Evolutionary conservation across 2,113 vertebrate genomes (phyloP).

Genomic region (Pangasianodon gigas): DNA sequence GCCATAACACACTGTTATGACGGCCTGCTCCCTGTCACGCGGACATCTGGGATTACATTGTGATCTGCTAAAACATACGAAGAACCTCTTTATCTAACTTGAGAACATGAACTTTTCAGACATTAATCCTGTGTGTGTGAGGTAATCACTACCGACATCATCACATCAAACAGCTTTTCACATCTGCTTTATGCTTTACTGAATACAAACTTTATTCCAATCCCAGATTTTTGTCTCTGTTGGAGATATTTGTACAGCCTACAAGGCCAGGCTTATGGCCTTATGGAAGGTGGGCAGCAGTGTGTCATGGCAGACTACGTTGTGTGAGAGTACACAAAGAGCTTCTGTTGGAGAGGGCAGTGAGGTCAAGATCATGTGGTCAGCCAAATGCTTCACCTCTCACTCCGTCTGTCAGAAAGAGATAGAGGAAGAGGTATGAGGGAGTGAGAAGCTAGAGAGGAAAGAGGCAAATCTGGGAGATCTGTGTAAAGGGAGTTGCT

Average conservation of each 20-base stretch:
- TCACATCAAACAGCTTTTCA: neutral
- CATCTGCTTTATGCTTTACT: neutral
- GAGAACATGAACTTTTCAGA: neutral
- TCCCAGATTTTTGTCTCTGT: neutral
- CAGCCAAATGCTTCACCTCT: neutral
- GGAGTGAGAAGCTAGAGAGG: neutral
- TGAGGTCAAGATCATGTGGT: conserved; percentile 53
- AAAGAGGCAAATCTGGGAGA: neutral
- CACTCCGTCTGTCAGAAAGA: neutral
- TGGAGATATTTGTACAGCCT: conserved; percentile 19
- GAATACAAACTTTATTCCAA: conserved; percentile 1
- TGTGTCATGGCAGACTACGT: conserved; percentile 13
- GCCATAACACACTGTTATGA: conserved; percentile 1
- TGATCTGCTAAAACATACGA: neutral
- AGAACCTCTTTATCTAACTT: neutral
- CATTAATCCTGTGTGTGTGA: neutral
- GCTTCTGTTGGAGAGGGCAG: conserved; percentile 40
- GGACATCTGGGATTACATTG: neutral
- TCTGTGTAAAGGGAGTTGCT: neutral
- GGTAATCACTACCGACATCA: neutral
- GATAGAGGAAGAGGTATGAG: neutral
- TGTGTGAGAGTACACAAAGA: conserved; percentile 48
- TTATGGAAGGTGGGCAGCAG: conserved; percentile 28
- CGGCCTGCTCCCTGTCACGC: neutral
- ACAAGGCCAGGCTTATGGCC: neutral